A percentile compares a stretch with the other conserved stretches of the same genome.
phyloP scores from a whole-genome alignment of 1,140 invertebrate genomes.

The Frieseomelitta varia region DNA sequence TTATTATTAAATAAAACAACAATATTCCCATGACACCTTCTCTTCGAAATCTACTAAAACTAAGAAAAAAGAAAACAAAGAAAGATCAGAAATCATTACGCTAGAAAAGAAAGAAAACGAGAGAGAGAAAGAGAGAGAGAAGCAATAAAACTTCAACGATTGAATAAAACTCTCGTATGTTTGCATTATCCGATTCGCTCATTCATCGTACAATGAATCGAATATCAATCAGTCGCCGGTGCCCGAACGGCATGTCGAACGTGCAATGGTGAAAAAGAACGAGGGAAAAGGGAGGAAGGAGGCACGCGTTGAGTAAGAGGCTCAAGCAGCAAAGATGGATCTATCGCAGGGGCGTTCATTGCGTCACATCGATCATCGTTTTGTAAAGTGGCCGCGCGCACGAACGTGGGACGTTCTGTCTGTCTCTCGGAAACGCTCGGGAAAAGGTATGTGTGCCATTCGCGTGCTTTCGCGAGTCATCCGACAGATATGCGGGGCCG shows the following conservation, averaged over 20 bases:
- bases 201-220: neutral
- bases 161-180: too few species aligned
- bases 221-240: neutral
- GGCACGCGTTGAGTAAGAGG: constrained; percentile 39
- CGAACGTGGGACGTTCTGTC: constrained; percentile 45
- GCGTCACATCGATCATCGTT: constrained; percentile 52
- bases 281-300: neutral
- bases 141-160: neutral
- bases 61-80: neutral
- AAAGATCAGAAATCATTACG: neutral
- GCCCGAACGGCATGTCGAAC: too few species aligned
- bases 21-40: too few species aligned
- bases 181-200: neutral
- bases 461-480: constrained; percentile 27
- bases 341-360: constrained; percentile 54
- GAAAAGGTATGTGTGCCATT: constrained; percentile 59
- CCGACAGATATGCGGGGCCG: constrained; percentile 9
- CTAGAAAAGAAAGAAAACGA: neutral
- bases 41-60: too few species aligned
- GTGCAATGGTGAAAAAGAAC: neutral
- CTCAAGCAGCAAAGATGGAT: constrained; percentile 28
- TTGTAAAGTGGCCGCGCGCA: constrained; percentile 31
- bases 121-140: too few species aligned
- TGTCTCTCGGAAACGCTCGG: constrained; percentile 29
- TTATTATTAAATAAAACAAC: too few species aligned